Conservation (phyloP, 2,113 vertebrate species). For the Rhodinocichla rosea region DNA sequence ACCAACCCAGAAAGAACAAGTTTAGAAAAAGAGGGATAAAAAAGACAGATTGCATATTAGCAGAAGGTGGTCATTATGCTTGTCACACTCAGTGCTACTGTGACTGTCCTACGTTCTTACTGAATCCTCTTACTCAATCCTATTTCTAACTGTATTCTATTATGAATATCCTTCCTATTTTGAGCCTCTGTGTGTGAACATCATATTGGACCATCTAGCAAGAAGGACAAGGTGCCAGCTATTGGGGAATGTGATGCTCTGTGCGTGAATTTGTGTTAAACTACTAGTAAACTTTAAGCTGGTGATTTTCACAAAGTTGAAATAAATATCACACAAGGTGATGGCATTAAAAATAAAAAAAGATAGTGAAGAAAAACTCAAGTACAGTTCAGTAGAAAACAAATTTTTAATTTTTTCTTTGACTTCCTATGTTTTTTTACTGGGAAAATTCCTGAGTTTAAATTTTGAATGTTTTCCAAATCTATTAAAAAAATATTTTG, state of each 20-base stretch:
- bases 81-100: background rate
- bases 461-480: background rate
- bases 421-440: background rate
- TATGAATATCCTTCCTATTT: background rate
- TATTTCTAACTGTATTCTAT: background rate
- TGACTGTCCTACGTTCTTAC: background rate
- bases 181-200: background rate
- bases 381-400: background rate
- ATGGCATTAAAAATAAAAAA: background rate
- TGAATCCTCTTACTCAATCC: background rate
- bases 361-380: background rate
- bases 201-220: background rate
- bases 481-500: background rate
- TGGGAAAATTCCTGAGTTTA: background rate
- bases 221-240: background rate
- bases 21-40: background rate
- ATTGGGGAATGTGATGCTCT: background rate
- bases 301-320: background rate
- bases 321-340: background rate
- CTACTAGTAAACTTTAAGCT: background rate
- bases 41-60: background rate
- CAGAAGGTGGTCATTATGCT: background rate
- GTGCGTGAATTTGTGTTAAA: background rate
- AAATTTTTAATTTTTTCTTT: background rate
- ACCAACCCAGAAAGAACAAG: background rate